These are phyloP conservation scores for Nasua narica DNA, from an alignment of 2,797 vertebrate genomes.

Conservation along the genomic window DNA sequence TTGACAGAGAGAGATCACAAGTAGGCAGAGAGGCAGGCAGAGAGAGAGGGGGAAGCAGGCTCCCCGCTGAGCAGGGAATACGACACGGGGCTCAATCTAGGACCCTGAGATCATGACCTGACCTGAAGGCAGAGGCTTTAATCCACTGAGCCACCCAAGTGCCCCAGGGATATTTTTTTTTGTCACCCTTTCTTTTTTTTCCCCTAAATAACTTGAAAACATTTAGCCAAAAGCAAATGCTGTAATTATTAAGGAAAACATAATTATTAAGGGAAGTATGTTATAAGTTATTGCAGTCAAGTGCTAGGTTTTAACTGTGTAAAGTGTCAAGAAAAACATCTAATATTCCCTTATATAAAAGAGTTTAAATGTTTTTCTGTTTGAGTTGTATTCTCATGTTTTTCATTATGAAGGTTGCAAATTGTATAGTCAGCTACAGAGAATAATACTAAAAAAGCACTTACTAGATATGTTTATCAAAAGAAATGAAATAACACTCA, in stretches of 20 bases:
- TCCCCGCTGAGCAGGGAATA: too few species aligned
- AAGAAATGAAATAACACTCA: neutral
- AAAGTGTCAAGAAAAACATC: neutral
- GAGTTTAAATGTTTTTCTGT: neutral
- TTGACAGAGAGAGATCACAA: too few species aligned
- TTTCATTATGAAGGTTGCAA: neutral
- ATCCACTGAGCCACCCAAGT: too few species aligned
- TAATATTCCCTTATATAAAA: neutral
- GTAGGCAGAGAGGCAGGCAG: too few species aligned
- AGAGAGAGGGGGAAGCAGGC: too few species aligned
- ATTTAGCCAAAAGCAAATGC: neutral
- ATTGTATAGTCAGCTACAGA: neutral
- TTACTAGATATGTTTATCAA: neutral
- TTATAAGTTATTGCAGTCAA: neutral
- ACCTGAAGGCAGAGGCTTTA: too few species aligned
- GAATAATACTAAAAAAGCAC: neutral
- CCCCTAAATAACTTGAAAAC: neutral
- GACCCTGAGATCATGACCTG: too few species aligned
- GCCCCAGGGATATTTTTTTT: neutral
- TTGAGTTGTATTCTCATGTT: neutral
- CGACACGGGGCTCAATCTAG: too few species aligned
- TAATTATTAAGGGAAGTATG: neutral
- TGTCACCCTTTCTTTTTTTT: too few species aligned
- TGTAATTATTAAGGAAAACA: neutral
- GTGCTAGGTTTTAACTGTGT: neutral